Percentiles rank a stretch among this genome's conserved stretches.
Evolutionary conservation across 2,113 vertebrate genomes (phyloP).

Genomic region (Cepphus grylle): DNA sequence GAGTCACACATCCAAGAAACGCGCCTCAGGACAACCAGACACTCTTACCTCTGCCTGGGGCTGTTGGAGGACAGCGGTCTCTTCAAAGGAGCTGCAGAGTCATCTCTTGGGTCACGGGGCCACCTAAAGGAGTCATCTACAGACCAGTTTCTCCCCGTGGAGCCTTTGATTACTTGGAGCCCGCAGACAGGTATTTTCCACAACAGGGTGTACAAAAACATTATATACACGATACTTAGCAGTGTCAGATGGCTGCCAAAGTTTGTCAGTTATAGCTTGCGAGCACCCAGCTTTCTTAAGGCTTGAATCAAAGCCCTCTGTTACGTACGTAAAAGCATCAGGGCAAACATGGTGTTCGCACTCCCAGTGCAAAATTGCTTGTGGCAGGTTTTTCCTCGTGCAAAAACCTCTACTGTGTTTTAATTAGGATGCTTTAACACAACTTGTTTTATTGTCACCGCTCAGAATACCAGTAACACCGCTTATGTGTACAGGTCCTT

Average conservation of each 20-base stretch:
- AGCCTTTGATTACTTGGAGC: neutral
- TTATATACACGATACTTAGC: neutral
- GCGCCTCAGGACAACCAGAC: neutral
- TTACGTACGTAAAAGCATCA: neutral
- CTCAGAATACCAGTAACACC: neutral
- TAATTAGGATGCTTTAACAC: neutral
- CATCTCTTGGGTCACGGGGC: neutral
- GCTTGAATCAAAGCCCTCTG: neutral
- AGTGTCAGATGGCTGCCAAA: neutral
- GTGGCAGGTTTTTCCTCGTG: neutral
- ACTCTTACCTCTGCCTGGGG: neutral
- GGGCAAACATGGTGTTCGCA: neutral
- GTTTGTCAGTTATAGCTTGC: neutral
- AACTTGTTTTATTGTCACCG: neutral
- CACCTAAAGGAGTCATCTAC: neutral
- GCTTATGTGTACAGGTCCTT: neutral
- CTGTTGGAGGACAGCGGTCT: neutral
- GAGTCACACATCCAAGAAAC: neutral
- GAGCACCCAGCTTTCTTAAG: neutral
- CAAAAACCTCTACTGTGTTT: neutral
- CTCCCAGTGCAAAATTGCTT: neutral
- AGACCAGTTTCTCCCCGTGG: neutral
- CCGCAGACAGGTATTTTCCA: neutral
- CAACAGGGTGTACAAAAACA: neutral
- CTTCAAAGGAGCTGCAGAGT: neutral